These are phyloP conservation scores for Rhinopomastus cyanomelas DNA, from an alignment of 2,113 vertebrate genomes.

Conservation along the genomic window DNA sequence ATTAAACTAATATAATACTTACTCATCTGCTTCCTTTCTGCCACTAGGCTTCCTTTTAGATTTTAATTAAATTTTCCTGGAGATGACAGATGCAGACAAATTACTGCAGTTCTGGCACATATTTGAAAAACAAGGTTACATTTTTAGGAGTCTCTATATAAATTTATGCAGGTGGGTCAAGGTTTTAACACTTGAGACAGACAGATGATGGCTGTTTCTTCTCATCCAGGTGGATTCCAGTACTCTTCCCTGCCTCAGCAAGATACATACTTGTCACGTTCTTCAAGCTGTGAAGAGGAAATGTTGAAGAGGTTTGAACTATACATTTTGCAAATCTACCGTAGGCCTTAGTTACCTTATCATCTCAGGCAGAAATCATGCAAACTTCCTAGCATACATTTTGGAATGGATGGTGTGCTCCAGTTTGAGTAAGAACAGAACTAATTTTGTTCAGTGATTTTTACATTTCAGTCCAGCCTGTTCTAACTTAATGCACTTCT, in stretches of 20 bases:
- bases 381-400: fast-evolving
- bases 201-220: background rate
- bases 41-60: background rate
- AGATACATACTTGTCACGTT: background rate
- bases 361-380: background rate
- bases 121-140: background rate
- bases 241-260: background rate
- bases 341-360: background rate
- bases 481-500: too few species aligned
- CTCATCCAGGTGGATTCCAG: background rate
- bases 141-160: background rate
- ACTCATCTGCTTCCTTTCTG: background rate
- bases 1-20: background rate
- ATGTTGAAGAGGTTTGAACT: background rate
- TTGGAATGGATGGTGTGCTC: background rate
- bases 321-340: background rate
- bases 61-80: background rate
- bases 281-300: background rate
- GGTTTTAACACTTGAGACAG: background rate
- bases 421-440: too few species aligned
- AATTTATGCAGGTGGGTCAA: background rate
- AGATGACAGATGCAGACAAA: background rate
- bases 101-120: background rate
- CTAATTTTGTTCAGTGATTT: too few species aligned
- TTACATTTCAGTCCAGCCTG: too few species aligned